Evolutionary conservation across 2,797 vertebrate genomes (phyloP), one percentile per base, ranked within the genome.

Genomic region (Meriones psammophilus): DNA sequence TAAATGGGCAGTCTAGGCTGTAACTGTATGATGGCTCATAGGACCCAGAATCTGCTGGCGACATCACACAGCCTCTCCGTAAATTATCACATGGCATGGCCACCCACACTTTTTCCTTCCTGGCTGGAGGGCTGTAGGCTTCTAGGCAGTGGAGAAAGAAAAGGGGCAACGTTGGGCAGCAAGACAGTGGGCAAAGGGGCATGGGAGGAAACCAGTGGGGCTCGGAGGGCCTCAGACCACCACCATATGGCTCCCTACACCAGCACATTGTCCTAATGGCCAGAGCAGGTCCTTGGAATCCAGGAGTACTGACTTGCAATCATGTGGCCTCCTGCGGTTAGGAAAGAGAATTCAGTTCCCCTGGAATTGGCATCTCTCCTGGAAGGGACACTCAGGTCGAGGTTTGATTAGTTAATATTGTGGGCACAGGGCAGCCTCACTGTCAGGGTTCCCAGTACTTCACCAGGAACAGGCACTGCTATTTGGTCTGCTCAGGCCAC

Each of bases 311-410:
- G 33, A 5, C 39, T 69, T 81, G 42, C 14, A 9, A 46, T 64
- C 50, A 46, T 64, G 24, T 33, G 50, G 50, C 50, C 62, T 79
- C 64, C 56, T 91, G 79, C 60, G 28, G 30, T 3, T 0, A 62
- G 78, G 66, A 50, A 56, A 20, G 30, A 39, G 15, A 84, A 89
- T 66, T 91, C 83, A 88, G 24, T 76, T 56, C 24, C 50, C n/a
- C 42, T 28, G 36, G 74, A 22, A n/a, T 1, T 81, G 71, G 62
- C 71, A 15, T 89, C 92, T 92, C 68, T 46, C 73, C 91, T 87
- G 86, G 33, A 20, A 76, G 69, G 90, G 58, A 28, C 24, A 14
- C 46, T 60, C 14, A 22, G 78, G 39, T 56, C 50, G 78, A 7
- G 12, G 22, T 9, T 77, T 54, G 33, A 54, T 88, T 62, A 68